Conservation (phyloP, 2,113 vertebrate genomes). For the Australoheros scitulus region DNA sequence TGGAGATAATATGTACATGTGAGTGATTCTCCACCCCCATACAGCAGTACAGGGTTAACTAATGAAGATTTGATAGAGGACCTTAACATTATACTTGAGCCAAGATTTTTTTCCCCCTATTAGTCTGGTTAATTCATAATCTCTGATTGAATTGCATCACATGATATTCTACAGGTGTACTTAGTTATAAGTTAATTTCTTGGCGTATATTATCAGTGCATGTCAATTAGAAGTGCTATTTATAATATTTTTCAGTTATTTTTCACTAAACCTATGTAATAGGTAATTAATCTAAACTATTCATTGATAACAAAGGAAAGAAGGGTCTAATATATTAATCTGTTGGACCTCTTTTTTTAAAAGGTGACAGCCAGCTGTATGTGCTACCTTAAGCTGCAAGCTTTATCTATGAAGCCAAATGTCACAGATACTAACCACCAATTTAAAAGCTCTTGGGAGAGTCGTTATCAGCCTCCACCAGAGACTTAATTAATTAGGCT, state of each 20-base stretch:
- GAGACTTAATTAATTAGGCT: conserved; percentile 72
- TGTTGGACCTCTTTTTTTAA: neutral
- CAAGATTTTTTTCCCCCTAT: neutral
- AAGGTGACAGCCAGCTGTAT: neutral
- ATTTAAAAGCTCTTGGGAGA: conserved; percentile 58
- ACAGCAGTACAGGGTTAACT: neutral
- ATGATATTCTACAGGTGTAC: neutral
- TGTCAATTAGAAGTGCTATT: neutral
- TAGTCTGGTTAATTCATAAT: neutral
- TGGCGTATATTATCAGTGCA: neutral
- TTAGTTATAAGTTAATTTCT: neutral
- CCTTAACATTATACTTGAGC: neutral
- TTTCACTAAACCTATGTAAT: neutral
- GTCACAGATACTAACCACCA: conserved; percentile 65
- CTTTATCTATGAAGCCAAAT: conserved; percentile 59
- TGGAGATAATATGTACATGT: neutral
- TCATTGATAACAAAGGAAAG: neutral
- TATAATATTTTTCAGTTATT: neutral
- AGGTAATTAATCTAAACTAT: neutral
- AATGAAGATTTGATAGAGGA: neutral
- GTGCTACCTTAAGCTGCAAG: conserved; percentile 29
- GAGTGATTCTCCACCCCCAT: neutral
- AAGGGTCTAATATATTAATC: neutral
- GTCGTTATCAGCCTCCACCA: conserved; percentile 63
- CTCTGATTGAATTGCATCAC: neutral